Base-by-base conservation (phyloP, 2,113 vertebrate genomes). In the Bos javanicus region DNA sequence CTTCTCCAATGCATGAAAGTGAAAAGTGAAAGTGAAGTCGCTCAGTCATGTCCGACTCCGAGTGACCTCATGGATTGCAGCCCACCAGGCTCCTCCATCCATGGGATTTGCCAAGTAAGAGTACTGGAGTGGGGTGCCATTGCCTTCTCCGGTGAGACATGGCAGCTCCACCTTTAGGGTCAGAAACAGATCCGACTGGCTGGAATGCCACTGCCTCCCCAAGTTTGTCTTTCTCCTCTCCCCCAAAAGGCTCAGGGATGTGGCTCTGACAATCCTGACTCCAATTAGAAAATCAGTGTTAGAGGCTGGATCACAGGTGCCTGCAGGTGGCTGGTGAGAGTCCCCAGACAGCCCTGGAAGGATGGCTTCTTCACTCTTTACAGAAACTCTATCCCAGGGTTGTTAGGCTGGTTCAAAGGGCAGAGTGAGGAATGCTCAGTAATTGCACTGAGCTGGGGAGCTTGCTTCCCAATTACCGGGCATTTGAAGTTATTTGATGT, bases 111-210 rank as follows among this genome's bases (percentile, higher is more conserved):
- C 48, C 48, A 48, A 11, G 48, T 2, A 48, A 48, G 48, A 48
- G 48, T 48, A 48, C 48, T 48, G 48, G 48, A 48, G 48, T 48
- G 48, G 48, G 48, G 11, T 13, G 48, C 48, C 48, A 48, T 48
- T 48, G 48, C 48, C 48, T 48, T 1, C 48, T 48, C 48, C 2
- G 2, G 36, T 1, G 16, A 16, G 36, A 4, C 1, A 1, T 1
- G 16, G 88, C 28, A 15, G 50, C 50, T 80, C 62, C 11, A 23
- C 48, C 21, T 78, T 36, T 14, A 11, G 0, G 1, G 8, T 54
- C 67, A 3, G 57, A 64, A 50, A 14, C 9, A 12, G 1, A 39
- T 39, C 33, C 3, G 19, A 6, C n/a, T 60, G 36, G 50, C 16
- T 33, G 56, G 7, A 30, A 30, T 16, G 7, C 25, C 17, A 6